phyloP scores from a whole-genome alignment of 2,113 vertebrate species.

The rat (Rattus norvegicus) region DNA sequence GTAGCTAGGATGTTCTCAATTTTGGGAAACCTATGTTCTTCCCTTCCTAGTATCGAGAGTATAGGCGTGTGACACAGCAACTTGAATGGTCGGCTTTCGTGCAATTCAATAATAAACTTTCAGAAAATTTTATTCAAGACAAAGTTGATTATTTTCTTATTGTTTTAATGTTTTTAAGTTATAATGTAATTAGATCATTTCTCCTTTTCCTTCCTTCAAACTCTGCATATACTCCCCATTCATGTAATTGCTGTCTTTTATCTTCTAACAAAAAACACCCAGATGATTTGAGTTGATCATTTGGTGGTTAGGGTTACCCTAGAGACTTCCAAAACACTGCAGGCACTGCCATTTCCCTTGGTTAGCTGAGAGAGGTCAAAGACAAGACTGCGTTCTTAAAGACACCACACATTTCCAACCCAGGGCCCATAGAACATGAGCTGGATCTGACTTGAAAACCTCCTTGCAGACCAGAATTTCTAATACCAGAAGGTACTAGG shows the following conservation, averaged over 20 bases:
- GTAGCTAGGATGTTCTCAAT: background rate
- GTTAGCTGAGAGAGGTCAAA: background rate
- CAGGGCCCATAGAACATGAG: background rate
- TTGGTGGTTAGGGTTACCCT: background rate
- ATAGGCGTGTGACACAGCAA: background rate
- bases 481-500: background rate
- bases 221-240: background rate
- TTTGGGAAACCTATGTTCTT: background rate
- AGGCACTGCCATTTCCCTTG: too few relatives aligned
- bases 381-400: background rate
- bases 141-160: background rate
- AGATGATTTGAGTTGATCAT: too few relatives aligned
- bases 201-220: background rate
- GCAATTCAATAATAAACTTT: slow-evolving; percentile 5
- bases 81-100: background rate
- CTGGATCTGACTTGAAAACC: background rate
- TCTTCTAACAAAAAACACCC: background rate
- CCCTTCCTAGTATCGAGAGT: background rate
- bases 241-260: background rate
- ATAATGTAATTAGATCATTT: background rate
- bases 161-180: background rate
- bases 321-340: background rate
- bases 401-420: background rate
- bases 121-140: background rate
- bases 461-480: background rate